These are phyloP conservation scores for Drosophila seguyi DNA, from an alignment of 1,140 invertebrate species.

Conservation along the genomic window DNA sequence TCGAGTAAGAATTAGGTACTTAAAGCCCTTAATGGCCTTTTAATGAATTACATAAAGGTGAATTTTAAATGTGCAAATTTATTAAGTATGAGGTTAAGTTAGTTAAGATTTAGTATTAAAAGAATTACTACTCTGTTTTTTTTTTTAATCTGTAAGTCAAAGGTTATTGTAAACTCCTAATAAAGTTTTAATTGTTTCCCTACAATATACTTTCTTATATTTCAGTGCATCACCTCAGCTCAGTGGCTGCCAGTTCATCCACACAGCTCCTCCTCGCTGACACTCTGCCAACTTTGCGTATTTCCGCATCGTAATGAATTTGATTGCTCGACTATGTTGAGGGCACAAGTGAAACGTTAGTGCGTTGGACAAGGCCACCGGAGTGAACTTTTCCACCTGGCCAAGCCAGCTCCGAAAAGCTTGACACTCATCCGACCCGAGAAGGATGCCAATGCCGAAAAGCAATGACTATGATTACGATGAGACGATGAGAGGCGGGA, in stretches of 20 bases:
- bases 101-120: neutral
- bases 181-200: neutral
- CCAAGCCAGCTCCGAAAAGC: constrained; percentile 26
- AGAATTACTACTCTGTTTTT: neutral
- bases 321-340: constrained; percentile 47
- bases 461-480: constrained; percentile 7
- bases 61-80: neutral
- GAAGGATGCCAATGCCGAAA: constrained; percentile 26
- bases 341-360: constrained; percentile 17
- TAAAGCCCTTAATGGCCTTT: neutral
- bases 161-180: neutral
- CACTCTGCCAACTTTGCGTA: constrained; percentile 50
- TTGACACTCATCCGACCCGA: constrained; percentile 46
- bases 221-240: constrained; percentile 29
- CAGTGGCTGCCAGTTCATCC: constrained; percentile 9
- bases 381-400: constrained; percentile 54
- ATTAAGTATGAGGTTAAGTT: neutral
- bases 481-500: neutral
- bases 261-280: neutral
- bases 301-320: constrained; percentile 58
- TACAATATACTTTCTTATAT: neutral
- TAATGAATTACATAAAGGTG: neutral
- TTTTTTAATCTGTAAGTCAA: neutral
- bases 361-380: constrained; percentile 31
- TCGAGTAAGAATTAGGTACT: constrained; percentile 2